Conservation (phyloP, 2,888 invertebrate species). For the Philhelius pedissequus region DNA sequence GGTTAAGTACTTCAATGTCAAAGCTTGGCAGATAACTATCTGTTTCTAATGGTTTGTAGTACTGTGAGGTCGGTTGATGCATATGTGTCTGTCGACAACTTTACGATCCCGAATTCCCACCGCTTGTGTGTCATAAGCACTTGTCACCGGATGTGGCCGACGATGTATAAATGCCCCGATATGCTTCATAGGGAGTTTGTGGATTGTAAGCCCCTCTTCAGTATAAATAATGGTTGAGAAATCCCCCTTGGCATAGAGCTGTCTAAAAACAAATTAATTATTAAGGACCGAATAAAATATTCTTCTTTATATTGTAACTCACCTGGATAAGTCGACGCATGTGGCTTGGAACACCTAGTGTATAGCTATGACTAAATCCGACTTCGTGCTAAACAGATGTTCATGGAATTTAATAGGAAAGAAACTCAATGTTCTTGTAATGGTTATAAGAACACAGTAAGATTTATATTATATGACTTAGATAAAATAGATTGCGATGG, state of each 20-base stretch:
- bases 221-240: slow-evolving; percentile 82
- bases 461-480: too few relatives aligned
- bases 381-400: slow-evolving; percentile 93
- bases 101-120: slow-evolving; percentile 76
- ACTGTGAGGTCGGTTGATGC: slow-evolving; percentile 77
- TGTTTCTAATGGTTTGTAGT: slow-evolving; percentile 78
- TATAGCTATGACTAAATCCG: slow-evolving; percentile 94
- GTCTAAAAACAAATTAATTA: background rate
- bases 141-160: slow-evolving; percentile 73
- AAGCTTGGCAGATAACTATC: slow-evolving; percentile 79
- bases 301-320: slow-evolving; percentile 21
- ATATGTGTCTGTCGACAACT: slow-evolving; percentile 79
- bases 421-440: slow-evolving; percentile 90
- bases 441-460: too few relatives aligned
- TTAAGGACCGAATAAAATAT: background rate
- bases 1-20: slow-evolving; percentile 77
- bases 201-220: slow-evolving; percentile 84
- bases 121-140: slow-evolving; percentile 76
- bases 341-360: slow-evolving; percentile 89
- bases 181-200: slow-evolving; percentile 82
- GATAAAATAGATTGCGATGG: slow-evolving; percentile 82
- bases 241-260: slow-evolving; percentile 83
- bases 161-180: slow-evolving; percentile 80
- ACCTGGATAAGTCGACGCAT: slow-evolving; percentile 88
- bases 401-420: slow-evolving; percentile 96